A percentile compares a stretch with the other conserved stretches of the same genome.
Conservation (phyloP, 1,140 invertebrate species). For the Palaemon carinicauda region DNA sequence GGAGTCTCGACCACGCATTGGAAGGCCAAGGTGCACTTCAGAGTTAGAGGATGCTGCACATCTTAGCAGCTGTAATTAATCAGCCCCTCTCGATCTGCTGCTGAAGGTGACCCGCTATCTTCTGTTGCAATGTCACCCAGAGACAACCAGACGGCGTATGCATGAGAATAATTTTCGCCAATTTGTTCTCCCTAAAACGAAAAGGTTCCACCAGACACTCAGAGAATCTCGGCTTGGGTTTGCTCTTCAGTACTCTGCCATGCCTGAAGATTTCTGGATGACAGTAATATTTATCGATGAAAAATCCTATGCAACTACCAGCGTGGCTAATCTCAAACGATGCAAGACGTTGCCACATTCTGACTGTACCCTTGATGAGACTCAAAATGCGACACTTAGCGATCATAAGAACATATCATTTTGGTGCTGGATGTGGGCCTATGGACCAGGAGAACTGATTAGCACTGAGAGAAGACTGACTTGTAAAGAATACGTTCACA, state of each 20-base stretch:
- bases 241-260: background rate
- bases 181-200: background rate
- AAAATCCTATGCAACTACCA: background rate
- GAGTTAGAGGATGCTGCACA: too few species aligned
- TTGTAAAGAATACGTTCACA: background rate
- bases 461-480: background rate
- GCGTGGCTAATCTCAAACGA: background rate
- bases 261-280: background rate
- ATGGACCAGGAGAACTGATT: background rate
- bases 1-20: too few species aligned
- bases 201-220: background rate
- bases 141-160: background rate
- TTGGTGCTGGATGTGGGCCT: background rate
- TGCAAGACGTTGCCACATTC: background rate
- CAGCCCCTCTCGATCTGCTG: too few species aligned
- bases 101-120: background rate
- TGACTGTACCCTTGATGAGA: background rate
- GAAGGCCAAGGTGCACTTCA: too few species aligned
- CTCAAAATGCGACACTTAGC: background rate
- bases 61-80: too few species aligned
- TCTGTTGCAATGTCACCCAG: background rate
- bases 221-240: background rate
- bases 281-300: background rate
- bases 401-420: background rate
- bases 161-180: background rate